Evolutionary conservation across 2,113 vertebrate genomes (phyloP).

Genomic region (Oxygymnocypris stewartii): DNA sequence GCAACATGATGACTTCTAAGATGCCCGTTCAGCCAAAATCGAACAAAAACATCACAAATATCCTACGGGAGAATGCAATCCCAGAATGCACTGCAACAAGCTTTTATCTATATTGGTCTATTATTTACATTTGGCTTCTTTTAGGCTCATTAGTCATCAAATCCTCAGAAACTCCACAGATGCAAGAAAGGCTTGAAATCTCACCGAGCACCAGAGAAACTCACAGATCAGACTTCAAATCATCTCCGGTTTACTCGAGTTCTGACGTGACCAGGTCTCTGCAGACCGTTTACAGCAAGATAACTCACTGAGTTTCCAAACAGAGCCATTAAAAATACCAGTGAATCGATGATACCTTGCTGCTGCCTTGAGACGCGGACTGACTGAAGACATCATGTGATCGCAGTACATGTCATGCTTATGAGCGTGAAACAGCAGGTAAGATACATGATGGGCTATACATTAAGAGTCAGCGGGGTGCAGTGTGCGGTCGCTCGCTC

Average conservation of each 20-base stretch:
- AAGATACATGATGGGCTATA: conserved; percentile 68
- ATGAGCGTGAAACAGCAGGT: conserved; percentile 72
- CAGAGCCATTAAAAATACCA: background rate
- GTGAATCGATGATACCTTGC: background rate
- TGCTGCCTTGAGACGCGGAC: conserved; percentile 63
- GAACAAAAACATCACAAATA: background rate
- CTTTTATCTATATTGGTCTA: background rate
- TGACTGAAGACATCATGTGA: conserved; percentile 79
- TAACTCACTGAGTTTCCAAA: background rate
- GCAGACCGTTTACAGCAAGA: background rate
- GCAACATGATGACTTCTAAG: background rate
- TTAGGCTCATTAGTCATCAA: conserved; percentile 8
- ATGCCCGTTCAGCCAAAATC: background rate
- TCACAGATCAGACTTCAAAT: background rate
- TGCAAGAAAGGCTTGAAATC: background rate
- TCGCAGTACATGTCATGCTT: conserved; percentile 74
- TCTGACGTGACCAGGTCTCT: background rate
- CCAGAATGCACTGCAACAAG: background rate
- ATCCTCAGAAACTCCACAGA: background rate
- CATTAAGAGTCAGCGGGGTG: conserved; percentile 30
- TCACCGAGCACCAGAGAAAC: background rate
- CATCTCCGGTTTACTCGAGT: background rate
- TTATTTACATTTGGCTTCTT: conserved; percentile 1
- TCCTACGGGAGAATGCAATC: background rate
- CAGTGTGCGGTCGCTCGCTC: conserved; percentile 10